Evolutionary conservation across 2,888 invertebrate genomes (phyloP).

Genomic region (Acheta domesticus): DNA sequence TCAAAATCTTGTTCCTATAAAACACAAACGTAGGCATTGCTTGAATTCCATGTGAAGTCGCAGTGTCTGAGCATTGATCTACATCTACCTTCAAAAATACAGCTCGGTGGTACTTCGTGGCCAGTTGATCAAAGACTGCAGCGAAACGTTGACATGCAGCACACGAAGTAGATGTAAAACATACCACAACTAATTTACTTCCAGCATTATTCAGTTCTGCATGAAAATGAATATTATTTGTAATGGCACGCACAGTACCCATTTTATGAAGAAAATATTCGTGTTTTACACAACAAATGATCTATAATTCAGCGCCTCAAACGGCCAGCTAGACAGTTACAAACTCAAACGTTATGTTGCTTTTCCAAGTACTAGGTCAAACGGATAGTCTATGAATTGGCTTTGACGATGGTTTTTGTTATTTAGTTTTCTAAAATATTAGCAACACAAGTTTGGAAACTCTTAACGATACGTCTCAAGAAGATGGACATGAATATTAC

Average conservation of each 20-base stretch:
- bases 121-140: conserved; percentile 85
- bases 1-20: conserved; percentile 71
- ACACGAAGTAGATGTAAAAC: conserved; percentile 96
- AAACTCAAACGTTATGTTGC: too few species aligned
- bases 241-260: conserved; percentile 57
- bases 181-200: conserved; percentile 85
- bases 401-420: too few species aligned
- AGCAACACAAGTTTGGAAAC: too few species aligned
- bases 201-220: conserved; percentile 80
- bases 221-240: conserved; percentile 79
- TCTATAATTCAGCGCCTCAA: too few species aligned
- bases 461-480: too few species aligned
- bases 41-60: conserved; percentile 80
- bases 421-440: too few species aligned
- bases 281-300: too few species aligned
- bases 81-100: conserved; percentile 94
- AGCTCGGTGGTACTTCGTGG: conserved; percentile 81
- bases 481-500: too few species aligned
- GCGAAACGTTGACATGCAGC: conserved; percentile 94
- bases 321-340: too few species aligned
- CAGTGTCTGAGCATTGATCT: conserved; percentile 86
- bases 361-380: too few species aligned
- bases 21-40: conserved; percentile 99
- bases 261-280: conserved; percentile 18
- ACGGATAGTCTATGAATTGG: too few species aligned